These are phyloP conservation scores for Panagrolaimus sp. DNA, from an alignment of 1,140 invertebrate genomes.

Conservation along the genomic window DNA sequence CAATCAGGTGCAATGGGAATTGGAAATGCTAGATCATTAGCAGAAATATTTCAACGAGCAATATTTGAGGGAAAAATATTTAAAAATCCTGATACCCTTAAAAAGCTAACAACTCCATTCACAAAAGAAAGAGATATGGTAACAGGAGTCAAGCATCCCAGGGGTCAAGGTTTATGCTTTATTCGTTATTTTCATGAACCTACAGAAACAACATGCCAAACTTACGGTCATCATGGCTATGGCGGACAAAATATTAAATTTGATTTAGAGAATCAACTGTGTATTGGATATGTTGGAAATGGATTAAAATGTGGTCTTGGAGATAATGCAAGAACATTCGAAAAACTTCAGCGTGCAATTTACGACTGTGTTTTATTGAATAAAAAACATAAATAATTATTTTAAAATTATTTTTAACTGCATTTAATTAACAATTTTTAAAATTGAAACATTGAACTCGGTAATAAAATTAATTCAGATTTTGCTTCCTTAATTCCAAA, in stretches of 20 bases:
- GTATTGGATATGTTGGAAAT: constrained; percentile 24
- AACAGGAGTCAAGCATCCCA: constrained; percentile 26
- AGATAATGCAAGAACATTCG: constrained; percentile 28
- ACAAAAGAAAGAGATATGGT: constrained; percentile 19
- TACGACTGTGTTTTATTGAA: constrained; percentile 12
- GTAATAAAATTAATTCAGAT: no score
- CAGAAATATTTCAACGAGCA: constrained; percentile 47
- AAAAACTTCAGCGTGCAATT: constrained; percentile 22
- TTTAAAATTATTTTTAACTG: no score
- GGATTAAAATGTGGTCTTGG: constrained; percentile 30
- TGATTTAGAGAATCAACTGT: constrained; percentile 26
- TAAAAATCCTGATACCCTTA: constrained; percentile 4
- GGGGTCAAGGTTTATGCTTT: constrained; percentile 30
- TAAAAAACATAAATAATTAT: no score
- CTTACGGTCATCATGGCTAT: constrained; percentile 25
- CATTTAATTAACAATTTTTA: no score
- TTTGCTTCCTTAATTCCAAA: no score
- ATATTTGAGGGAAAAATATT: constrained; percentile 19
- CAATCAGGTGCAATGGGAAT: constrained; percentile 54
- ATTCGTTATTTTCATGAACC: background rate
- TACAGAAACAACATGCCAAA: no score
- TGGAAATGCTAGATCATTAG: constrained; percentile 58
- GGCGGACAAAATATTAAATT: constrained; percentile 33
- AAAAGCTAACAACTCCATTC: constrained; percentile 16
- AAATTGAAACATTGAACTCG: no score